Evolutionary conservation across 2,797 vertebrate species (phyloP).

Genomic region (Phrynocephalus vlangalii): DNA sequence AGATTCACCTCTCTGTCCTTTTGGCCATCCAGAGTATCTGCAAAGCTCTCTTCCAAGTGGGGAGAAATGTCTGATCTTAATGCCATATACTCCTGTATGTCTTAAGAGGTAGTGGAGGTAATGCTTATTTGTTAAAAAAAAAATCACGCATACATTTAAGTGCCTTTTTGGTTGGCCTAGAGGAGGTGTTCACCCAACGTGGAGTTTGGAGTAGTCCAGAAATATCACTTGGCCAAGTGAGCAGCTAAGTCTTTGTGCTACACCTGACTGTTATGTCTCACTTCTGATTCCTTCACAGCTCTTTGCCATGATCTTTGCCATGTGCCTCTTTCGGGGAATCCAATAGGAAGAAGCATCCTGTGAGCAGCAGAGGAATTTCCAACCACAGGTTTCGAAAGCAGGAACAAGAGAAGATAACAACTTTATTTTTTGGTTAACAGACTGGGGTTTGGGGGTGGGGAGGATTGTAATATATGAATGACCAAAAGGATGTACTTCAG

Average conservation of each 20-base stretch:
- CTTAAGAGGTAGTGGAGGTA: too few relatives aligned
- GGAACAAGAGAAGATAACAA: slow-evolving; percentile 52
- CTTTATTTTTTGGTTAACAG: slow-evolving; percentile 74
- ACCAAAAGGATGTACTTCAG: slow-evolving; percentile 86
- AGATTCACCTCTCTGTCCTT: too few relatives aligned
- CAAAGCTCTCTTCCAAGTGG: too few relatives aligned
- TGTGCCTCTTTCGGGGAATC: slow-evolving; percentile 94
- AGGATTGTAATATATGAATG: slow-evolving; percentile 80
- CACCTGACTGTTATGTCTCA: slow-evolving; percentile 30
- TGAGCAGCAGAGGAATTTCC: background rate
- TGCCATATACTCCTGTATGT: too few relatives aligned
- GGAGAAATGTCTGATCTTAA: too few relatives aligned
- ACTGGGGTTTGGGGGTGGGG: slow-evolving; percentile 55
- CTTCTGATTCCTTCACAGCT: slow-evolving; percentile 79
- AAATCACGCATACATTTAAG: too few relatives aligned
- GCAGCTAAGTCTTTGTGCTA: fast-evolving
- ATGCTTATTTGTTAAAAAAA: too few relatives aligned
- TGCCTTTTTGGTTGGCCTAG: too few relatives aligned
- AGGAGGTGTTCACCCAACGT: too few relatives aligned
- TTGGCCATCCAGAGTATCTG: too few relatives aligned
- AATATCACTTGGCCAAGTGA: too few relatives aligned
- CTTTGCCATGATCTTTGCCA: slow-evolving; percentile 93
- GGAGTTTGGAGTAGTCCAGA: too few relatives aligned
- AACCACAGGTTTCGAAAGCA: slow-evolving; percentile 64
- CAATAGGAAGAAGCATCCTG: slow-evolving; percentile 78